These are phyloP conservation scores for Drosophila gunungcola DNA, from an alignment of 1,140 invertebrate species.

Conservation along the genomic window DNA sequence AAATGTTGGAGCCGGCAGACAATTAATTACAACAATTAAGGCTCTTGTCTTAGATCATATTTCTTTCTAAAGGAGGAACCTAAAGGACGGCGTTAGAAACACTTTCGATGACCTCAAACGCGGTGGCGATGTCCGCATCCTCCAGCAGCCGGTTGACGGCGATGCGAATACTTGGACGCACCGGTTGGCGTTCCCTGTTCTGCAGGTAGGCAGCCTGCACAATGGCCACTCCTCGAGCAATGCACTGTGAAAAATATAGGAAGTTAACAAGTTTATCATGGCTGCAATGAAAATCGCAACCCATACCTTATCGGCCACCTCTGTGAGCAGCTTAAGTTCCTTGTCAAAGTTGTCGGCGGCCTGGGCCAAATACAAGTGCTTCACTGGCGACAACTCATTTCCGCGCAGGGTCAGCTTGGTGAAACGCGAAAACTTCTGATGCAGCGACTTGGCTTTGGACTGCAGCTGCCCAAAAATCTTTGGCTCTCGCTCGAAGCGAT, in stretches of 20 bases:
- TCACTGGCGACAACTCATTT: conserved; percentile 89
- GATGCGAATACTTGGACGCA: conserved; percentile 88
- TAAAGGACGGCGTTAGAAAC: conserved; percentile 57
- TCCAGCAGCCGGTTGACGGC: conserved; percentile 87
- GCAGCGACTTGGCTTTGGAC: conserved; percentile 86
- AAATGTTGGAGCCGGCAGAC: not conserved
- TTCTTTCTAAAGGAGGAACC: conserved; percentile 2
- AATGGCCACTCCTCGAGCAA: conserved; percentile 87
- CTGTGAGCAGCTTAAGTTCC: conserved; percentile 86
- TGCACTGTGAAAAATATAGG: conserved; percentile 85
- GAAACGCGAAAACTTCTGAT: conserved; percentile 85
- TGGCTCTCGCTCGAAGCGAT: conserved; percentile 90
- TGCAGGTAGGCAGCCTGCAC: conserved; percentile 88
- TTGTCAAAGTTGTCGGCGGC: conserved; percentile 81
- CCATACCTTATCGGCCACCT: conserved; percentile 86
- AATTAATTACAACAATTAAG: not conserved
- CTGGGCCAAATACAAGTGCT: conserved; percentile 90
- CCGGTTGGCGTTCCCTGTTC: conserved; percentile 87
- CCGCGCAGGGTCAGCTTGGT: conserved; percentile 87
- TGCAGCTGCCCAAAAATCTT: conserved; percentile 87
- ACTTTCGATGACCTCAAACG: conserved; percentile 65
- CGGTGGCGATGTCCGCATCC: conserved; percentile 85
- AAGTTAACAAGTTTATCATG: not conserved
- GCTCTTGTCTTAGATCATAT: not conserved
- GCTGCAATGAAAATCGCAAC: no score